phyloP scores from a whole-genome alignment of 64 coral and sea anemone genomes.

The Porites australiensis region DNA sequence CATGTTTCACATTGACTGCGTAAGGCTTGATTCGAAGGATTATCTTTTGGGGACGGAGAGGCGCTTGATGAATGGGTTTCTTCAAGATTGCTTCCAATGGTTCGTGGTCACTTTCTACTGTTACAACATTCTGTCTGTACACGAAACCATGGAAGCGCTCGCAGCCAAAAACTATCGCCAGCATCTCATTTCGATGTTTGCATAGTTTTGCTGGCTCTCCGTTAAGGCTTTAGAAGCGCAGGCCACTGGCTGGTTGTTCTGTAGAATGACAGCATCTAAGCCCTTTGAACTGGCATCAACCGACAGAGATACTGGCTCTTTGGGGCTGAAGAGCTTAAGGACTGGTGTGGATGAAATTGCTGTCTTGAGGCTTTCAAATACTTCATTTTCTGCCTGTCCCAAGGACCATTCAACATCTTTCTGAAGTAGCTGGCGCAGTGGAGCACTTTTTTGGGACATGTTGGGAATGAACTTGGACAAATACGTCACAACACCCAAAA shows the following conservation, averaged over 20 bases:
- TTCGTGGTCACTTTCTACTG: constrained; percentile 15
- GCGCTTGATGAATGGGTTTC: background rate
- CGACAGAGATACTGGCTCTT: constrained; percentile 2
- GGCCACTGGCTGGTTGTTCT: constrained; percentile 54
- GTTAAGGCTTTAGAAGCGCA: constrained; percentile 63
- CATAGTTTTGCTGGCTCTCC: constrained; percentile 44
- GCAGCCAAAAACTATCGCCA: too few relatives aligned
- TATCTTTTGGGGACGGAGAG: constrained; percentile 6
- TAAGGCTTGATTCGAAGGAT: constrained; percentile 1
- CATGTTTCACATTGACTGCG: background rate
- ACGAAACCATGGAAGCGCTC: too few relatives aligned
- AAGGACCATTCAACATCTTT: constrained; percentile 4
- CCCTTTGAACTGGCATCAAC: constrained; percentile 12
- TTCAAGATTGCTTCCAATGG: background rate
- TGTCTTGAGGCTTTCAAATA: constrained; percentile 24
- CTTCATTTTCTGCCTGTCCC: constrained; percentile 29
- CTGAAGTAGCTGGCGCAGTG: background rate
- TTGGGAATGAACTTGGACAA: constrained; percentile 46
- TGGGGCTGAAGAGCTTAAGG: constrained; percentile 20
- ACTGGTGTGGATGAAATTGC: constrained; percentile 41
- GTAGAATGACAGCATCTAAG: constrained; percentile 31
- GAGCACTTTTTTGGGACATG: constrained; percentile 6
- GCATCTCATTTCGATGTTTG: constrained; percentile 21
- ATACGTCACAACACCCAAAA: constrained; percentile 30
- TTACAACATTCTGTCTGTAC: too few relatives aligned